These are phyloP conservation scores for Rhagonycha fulva DNA, from an alignment of 2,888 invertebrate genomes.

Conservation along the genomic window DNA sequence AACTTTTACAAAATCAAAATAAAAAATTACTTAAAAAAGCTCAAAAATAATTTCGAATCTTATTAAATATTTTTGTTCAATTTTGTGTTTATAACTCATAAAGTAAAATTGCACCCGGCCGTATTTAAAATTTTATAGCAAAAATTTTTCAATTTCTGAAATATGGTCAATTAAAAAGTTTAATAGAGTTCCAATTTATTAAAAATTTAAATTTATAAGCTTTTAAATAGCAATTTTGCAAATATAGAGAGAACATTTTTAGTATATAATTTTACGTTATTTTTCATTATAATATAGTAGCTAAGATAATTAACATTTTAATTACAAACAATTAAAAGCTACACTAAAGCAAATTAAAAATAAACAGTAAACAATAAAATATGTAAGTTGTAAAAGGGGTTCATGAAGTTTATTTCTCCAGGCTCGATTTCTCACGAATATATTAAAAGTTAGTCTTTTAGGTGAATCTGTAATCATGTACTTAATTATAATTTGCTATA, in stretches of 20 bases:
- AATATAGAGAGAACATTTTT: background rate
- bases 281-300: background rate
- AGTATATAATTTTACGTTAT: background rate
- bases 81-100: background rate
- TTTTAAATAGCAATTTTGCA: background rate
- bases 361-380: conserved; percentile 17
- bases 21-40: background rate
- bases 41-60: background rate
- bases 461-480: conserved; percentile 8
- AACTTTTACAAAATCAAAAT: background rate
- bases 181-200: background rate
- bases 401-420: conserved; percentile 3
- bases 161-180: background rate
- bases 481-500: conserved; percentile 3
- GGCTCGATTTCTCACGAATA: conserved; percentile 11
- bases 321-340: conserved; percentile 5
- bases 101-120: background rate
- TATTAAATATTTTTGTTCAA: background rate
- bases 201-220: background rate
- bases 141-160: background rate
- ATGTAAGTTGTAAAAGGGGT: conserved; percentile 9
- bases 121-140: background rate
- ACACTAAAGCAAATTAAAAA: conserved; percentile 10
- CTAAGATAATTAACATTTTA: conserved; percentile 9
- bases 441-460: conserved; percentile 4